Base-by-base conservation (phyloP, 2,113 vertebrate species). In the Eulemur rufifrons region DNA sequence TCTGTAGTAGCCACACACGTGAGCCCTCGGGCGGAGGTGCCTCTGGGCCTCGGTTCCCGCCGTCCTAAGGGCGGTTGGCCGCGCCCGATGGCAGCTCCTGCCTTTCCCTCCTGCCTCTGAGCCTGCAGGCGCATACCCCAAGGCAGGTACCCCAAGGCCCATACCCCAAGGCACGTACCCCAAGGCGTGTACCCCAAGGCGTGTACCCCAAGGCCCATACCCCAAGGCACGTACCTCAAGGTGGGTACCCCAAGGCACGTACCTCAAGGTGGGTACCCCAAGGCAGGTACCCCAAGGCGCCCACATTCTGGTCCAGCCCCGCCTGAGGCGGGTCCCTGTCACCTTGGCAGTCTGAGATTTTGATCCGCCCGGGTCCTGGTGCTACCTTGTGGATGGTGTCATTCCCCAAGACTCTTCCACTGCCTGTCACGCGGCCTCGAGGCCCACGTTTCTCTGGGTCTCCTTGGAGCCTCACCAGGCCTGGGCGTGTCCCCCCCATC, bases 281-380 rank as follows among this genome's bases (percentile, higher is more conserved):
- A 39, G 39, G 39, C 39, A 3, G 91, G 69, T 3, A 4, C 10
- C 6, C 8, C 21, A 5, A 18, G 83, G 82, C 21, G 4, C 54
- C 63, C n/a, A 18, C 21, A 0, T 54, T 13, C 80, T 2, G 20
- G 27, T 0, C 34, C 4, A 21, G 32, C n/a, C 25, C 13, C 1
- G 0, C 6, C 5, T 6, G 42, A 78, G 37, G 29, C 29, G 29
- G 61, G 45, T 2, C 32, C 3, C 11, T 0, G 11, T 37, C 14
- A 9, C 42, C 47, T 81, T 71, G 73, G 42, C 50, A 5, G 66
- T 21, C 45, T 66, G 13, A 14, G 23, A 2, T 10, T 25, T 50
- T 37, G 50, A 2, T 15, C 0, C 0, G 9, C 8, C 32, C 0
- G 25, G 59, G 59, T 20, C 27, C 42, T 39, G 68, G n/a, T 45